Percentiles rank a stretch among this genome's conserved stretches.
phyloP scores from a whole-genome alignment of 2,888 invertebrate genomes.

The Lasioglossum zephyrum region DNA sequence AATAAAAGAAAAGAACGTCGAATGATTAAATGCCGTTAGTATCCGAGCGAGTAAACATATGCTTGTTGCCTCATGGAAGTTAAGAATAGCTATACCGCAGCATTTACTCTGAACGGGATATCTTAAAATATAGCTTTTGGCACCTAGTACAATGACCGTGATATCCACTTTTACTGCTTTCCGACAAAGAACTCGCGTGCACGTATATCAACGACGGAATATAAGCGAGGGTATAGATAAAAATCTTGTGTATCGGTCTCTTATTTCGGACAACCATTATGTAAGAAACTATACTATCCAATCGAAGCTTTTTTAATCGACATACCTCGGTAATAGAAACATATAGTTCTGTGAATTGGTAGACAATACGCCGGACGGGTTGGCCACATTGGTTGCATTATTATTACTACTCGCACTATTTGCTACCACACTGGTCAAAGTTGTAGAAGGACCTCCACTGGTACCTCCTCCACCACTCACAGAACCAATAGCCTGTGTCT shows the following conservation, averaged over 20 bases:
- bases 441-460: conserved; percentile 79
- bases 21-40: background rate
- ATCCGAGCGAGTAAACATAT: background rate
- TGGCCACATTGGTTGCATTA: conserved; percentile 79
- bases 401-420: conserved; percentile 82
- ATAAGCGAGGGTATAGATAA: background rate
- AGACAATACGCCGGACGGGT: conserved; percentile 80
- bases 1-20: background rate
- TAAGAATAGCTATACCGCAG: background rate
- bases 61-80: background rate
- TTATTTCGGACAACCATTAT: background rate
- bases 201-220: background rate
- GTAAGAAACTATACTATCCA: background rate
- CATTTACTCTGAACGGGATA: conserved; percentile 4
- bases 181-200: conserved; percentile 11
- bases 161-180: conserved; percentile 66
- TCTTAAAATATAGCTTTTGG: conserved; percentile 64
- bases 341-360: conserved; percentile 82
- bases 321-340: conserved; percentile 83
- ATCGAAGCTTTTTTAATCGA: conserved; percentile 11
- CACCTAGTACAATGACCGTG: conserved; percentile 68
- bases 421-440: conserved; percentile 81
- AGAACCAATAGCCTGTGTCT: conserved; percentile 87
- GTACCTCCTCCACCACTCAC: conserved; percentile 85
- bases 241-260: background rate